A percentile compares a stretch with the other conserved stretches of the same genome.
These are phyloP conservation scores for Phoenicopterus ruber DNA, from an alignment of 2,113 vertebrate genomes.

Conservation along the genomic window DNA sequence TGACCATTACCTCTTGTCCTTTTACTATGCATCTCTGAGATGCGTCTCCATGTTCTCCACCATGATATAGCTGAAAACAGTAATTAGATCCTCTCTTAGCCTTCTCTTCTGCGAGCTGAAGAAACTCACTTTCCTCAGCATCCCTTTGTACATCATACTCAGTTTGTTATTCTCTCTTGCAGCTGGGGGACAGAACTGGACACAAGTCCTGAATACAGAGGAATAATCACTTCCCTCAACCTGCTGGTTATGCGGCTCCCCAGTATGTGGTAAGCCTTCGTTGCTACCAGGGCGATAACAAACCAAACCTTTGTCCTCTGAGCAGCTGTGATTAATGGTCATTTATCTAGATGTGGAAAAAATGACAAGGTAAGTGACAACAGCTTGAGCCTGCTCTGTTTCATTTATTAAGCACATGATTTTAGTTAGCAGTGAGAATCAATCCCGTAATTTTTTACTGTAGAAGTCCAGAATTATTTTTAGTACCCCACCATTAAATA, in stretches of 20 bases:
- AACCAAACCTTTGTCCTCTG: not conserved
- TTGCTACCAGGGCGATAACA: not conserved
- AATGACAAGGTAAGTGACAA: not conserved
- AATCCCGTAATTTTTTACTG: not conserved
- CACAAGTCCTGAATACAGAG: not conserved
- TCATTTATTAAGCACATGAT: not conserved
- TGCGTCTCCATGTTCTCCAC: not conserved
- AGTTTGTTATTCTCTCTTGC: not conserved
- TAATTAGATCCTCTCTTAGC: not conserved
- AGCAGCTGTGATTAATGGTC: not conserved
- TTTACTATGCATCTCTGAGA: not conserved
- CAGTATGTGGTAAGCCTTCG: not conserved
- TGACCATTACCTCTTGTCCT: not conserved
- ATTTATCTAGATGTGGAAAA: not conserved
- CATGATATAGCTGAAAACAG: not conserved
- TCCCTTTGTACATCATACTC: not conserved
- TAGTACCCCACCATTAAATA: not conserved
- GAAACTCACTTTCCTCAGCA: not conserved
- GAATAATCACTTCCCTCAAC: not conserved
- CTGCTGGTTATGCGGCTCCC: not conserved
- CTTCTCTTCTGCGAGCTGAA: not conserved
- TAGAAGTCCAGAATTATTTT: not conserved
- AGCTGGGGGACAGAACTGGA: not conserved
- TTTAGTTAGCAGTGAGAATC: not conserved
- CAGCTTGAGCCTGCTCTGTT: not conserved